Evolutionary conservation across 2,113 vertebrate genomes (phyloP).

Genomic region (Passerina amoena): DNA sequence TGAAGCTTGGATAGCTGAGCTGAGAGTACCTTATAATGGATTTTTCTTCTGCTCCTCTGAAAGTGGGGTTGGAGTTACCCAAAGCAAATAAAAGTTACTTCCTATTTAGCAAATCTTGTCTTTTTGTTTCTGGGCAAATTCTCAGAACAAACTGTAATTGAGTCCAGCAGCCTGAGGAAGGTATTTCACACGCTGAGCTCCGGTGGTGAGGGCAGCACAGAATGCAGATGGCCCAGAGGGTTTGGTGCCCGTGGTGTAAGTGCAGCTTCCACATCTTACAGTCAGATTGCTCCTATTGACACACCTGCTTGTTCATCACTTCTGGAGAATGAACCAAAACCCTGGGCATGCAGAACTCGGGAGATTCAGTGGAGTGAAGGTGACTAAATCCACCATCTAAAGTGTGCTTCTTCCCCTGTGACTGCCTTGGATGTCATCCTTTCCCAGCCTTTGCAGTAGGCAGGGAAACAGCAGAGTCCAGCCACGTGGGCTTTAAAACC

Average conservation of each 20-base stretch:
- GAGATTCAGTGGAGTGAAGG: not conserved
- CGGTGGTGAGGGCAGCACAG: not conserved
- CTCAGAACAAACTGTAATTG: not conserved
- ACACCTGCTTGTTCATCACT: not conserved
- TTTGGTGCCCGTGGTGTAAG: not conserved
- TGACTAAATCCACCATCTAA: not conserved
- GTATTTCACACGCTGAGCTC: not conserved
- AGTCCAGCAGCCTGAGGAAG: not conserved
- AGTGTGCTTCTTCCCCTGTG: not conserved
- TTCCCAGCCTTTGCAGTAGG: not conserved
- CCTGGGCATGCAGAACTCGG: not conserved
- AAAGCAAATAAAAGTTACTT: not conserved
- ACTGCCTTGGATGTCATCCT: not conserved
- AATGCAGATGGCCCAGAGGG: not conserved
- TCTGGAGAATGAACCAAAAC: not conserved
- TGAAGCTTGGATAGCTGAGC: not conserved
- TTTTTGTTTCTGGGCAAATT: not conserved
- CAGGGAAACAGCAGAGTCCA: not conserved
- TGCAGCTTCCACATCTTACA: not conserved
- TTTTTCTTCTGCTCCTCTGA: not conserved
- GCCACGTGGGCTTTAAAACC: not conserved
- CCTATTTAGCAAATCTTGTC: not conserved
- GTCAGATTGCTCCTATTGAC: not conserved
- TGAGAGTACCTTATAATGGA: not conserved
- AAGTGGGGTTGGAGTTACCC: not conserved